Evolutionary conservation across 2,797 vertebrate genomes (phyloP), one percentile per base, ranked within the genome.

Genomic region (Xiphophorus birchmanni): DNA sequence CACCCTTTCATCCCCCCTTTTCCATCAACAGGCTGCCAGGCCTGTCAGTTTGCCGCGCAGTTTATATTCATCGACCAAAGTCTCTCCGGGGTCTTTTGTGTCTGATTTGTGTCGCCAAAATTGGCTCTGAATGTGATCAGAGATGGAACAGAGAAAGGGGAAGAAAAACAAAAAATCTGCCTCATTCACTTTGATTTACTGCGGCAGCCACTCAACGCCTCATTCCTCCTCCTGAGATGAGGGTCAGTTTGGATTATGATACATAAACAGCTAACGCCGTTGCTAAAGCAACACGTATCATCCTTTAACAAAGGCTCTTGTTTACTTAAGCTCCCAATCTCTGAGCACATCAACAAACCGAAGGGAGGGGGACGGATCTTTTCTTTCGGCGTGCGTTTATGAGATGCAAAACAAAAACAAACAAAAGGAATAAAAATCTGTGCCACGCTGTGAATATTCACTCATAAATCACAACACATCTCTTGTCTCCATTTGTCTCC

Each of bases 321-420:
- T 90, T 83, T 79, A 76, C 75, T 73, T 82, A 60, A 83, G 80
- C 74, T 84, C 3, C 29, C 40, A 37, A 67, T 69, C 83, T 79
- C 69, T 48, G 73, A 42, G 32, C 56, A 80, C 82, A 80, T 76
- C 2, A 23, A 81, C 74, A 73, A 54, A 60, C 75, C 52, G 76
- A 79, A 78, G 60, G 77, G 52, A 26, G 42, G 11, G 47, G 86
- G 67, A 44, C 42, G 29, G 79, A 3, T 86, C 0, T 29, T 82
- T 76, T 82, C 50, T 83, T 91, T 75, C 69, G 54, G 78, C 79
- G 82, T 85, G 77, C 21, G 63, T 87, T 91, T 83, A 79, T 86
- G 32, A 82, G 75, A 73, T 58, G 63, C 42, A 80, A 69, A 35
- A 56, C n/a, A 58, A 67, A 54, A 80, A 77, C 47, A 84, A 63